These are phyloP conservation scores for Balanococcus diminutus DNA, from an alignment of 2,888 invertebrate genomes.

Conservation along the genomic window DNA sequence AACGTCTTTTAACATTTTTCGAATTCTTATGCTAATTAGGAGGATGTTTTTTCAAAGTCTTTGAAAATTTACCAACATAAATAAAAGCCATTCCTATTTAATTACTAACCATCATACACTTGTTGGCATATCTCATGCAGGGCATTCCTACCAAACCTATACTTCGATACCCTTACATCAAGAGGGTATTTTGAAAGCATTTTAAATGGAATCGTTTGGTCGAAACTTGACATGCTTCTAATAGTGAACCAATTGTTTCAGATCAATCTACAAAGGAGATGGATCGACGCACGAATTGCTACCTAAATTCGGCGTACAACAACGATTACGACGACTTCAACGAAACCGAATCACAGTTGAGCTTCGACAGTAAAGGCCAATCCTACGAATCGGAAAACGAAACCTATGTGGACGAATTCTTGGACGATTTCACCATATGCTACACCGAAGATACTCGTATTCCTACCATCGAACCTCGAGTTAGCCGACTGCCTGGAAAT, in stretches of 20 bases:
- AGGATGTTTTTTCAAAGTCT: not conserved
- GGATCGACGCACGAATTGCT: conserved; percentile 46
- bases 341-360: conserved; percentile 43
- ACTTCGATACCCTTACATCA: too few species aligned
- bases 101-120: too few species aligned
- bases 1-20: not conserved
- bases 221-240: too few species aligned
- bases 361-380: conserved; percentile 25
- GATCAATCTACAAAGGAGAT: not conserved
- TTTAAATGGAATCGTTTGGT: too few species aligned
- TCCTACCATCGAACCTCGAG: conserved; percentile 20
- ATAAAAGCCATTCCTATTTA: too few species aligned
- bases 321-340: conserved; percentile 48
- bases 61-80: too few species aligned
- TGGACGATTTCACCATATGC: conserved; percentile 41
- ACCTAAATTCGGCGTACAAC: conserved; percentile 46
- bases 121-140: too few species aligned
- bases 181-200: too few species aligned
- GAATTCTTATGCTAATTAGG: not conserved
- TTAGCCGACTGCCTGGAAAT: not conserved
- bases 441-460: conserved; percentile 23
- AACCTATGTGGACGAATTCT: conserved; percentile 45
- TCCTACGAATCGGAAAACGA: conserved; percentile 45
- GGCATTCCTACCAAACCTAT: too few species aligned
- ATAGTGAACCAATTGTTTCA: too few species aligned